Conservation (phyloP, 2,797 vertebrate species). For the Pithecia hirsuta region DNA sequence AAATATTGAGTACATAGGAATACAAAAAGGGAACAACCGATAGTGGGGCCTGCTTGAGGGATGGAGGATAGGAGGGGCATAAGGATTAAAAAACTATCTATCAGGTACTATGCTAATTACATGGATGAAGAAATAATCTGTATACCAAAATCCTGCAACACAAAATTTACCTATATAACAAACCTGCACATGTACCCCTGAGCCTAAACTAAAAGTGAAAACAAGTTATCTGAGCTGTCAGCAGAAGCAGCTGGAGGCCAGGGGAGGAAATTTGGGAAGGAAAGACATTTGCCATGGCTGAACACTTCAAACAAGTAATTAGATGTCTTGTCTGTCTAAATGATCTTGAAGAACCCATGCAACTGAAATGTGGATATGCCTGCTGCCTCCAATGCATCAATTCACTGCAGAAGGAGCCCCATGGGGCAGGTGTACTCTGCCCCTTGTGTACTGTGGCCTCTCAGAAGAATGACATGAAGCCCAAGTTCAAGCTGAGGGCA, state of each 20-base stretch:
- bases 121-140: neutral
- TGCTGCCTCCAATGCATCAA: neutral
- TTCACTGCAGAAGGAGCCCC: neutral
- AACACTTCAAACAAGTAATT: neutral
- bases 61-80: neutral
- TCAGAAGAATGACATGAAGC: neutral
- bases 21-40: neutral
- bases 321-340: accelerated
- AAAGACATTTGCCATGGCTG: neutral
- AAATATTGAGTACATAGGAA: neutral
- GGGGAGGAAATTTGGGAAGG: no score
- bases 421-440: neutral
- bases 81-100: neutral
- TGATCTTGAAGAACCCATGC: neutral
- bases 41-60: neutral
- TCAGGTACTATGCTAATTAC: neutral
- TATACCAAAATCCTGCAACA: neutral
- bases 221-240: neutral
- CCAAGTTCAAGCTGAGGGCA: neutral
- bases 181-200: neutral
- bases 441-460: neutral
- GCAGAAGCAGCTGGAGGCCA: no score
- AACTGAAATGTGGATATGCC: neutral
- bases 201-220: neutral
- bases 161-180: neutral